Conservation (phyloP, 2,113 vertebrate genomes). For the Benitochromis conjunctus region DNA sequence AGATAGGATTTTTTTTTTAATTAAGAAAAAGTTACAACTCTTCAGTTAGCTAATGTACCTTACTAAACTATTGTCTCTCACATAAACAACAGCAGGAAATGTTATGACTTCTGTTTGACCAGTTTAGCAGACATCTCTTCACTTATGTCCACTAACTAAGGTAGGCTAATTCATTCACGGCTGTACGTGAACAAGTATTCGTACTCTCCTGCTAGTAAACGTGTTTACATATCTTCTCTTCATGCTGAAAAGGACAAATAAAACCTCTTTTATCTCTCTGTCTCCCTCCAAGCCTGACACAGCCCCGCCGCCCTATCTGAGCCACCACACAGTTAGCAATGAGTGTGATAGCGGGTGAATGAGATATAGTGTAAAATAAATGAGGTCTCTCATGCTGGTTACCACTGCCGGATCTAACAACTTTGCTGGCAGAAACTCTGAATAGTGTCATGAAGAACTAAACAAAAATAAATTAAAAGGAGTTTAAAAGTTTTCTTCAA, state of each 20-base stretch:
- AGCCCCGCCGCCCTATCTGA: neutral
- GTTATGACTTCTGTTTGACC: neutral
- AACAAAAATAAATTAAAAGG: neutral
- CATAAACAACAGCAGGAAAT: neutral
- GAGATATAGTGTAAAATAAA: neutral
- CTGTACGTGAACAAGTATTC: neutral
- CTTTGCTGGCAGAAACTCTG: neutral
- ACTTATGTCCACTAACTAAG: neutral
- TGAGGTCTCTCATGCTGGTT: neutral
- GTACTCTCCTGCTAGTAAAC: neutral
- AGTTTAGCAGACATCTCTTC: neutral
- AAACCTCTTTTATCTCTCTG: neutral
- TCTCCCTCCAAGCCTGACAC: neutral
- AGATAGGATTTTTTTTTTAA: neutral
- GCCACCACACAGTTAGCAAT: neutral
- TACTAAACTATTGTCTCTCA: neutral
- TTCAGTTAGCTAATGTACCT: neutral
- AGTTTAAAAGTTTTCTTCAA: neutral
- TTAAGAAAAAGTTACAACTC: neutral
- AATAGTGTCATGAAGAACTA: neutral
- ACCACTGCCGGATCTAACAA: neutral
- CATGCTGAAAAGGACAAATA: neutral
- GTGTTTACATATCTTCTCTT: neutral
- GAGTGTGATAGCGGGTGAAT: neutral
- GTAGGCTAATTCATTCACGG: neutral